These are phyloP conservation scores for Synchiropus splendidus DNA, from an alignment of 2,113 vertebrate species.

Conservation along the genomic window DNA sequence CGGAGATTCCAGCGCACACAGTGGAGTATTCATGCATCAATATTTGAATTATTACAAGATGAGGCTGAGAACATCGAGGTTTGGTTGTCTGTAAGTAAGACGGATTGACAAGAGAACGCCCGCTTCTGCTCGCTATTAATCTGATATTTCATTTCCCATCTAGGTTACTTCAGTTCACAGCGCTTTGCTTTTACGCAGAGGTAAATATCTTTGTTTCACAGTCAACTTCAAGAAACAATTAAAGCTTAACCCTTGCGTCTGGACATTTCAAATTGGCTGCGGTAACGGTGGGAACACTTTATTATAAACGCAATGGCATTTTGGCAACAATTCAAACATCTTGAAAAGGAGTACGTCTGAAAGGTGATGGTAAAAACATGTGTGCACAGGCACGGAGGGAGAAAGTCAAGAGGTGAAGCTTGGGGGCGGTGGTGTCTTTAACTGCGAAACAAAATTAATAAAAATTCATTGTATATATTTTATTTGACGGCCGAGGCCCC, in stretches of 20 bases:
- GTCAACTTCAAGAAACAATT: conserved; percentile 3
- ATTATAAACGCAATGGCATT: conserved; percentile 58
- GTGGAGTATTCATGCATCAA: conserved; percentile 68
- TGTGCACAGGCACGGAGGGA: conserved; percentile 50
- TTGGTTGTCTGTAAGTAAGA: conserved; percentile 71
- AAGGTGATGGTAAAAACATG: conserved; percentile 66
- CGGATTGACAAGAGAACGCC: background rate
- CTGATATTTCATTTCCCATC: conserved; percentile 7
- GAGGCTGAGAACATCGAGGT: conserved; percentile 70
- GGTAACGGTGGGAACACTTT: conserved; percentile 64
- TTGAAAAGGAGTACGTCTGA: conserved; percentile 67
- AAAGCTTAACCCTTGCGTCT: conserved; percentile 25
- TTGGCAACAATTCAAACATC: conserved; percentile 67
- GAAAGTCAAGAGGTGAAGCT: conserved; percentile 59
- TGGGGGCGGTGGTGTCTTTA: too few relatives aligned
- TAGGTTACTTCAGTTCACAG: conserved; percentile 90
- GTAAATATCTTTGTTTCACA: conserved; percentile 59
- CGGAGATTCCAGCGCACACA: conserved; percentile 42
- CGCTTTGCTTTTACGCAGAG: conserved; percentile 91
- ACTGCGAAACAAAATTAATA: too few relatives aligned
- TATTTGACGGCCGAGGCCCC: too few relatives aligned
- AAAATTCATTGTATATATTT: too few relatives aligned
- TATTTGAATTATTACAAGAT: conserved; percentile 69
- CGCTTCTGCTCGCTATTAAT: background rate
- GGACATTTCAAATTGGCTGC: conserved; percentile 45